Evolutionary conservation across 64 coral and sea anemone species (phyloP).

Genomic region (Actinia tenebrosa): DNA sequence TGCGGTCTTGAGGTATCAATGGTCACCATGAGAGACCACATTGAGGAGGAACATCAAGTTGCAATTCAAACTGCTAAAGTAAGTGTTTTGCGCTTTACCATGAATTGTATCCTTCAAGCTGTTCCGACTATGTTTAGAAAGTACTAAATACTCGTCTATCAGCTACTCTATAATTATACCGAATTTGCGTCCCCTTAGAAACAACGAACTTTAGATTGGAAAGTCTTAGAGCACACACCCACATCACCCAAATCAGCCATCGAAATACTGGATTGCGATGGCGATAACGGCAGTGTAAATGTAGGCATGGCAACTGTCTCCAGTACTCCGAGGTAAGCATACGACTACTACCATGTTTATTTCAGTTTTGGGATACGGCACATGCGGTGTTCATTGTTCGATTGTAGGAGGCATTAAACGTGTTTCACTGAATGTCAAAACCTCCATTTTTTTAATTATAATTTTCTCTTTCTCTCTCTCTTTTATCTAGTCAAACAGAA

Average conservation of each 20-base stretch:
- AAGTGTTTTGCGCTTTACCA: neutral
- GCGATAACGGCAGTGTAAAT: neutral
- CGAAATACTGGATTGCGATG: neutral
- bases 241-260: neutral
- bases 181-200: neutral
- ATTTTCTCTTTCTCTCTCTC: neutral
- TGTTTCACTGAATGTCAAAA: neutral
- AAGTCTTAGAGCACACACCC: neutral
- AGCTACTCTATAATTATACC: neutral
- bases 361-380: no score
- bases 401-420: no score
- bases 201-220: conserved; percentile 7
- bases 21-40: conserved; percentile 5
- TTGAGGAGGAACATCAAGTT: neutral
- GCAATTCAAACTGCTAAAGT: conserved; percentile 8
- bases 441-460: neutral
- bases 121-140: neutral
- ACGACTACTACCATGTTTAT: neutral
- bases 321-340: neutral
- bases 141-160: neutral
- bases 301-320: neutral
- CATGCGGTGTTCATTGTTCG: no score
- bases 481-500: neutral
- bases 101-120: neutral
- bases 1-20: conserved; percentile 4